These are phyloP conservation scores for Trigoniulus corallinus DNA, from an alignment of 1,140 invertebrate species.

Conservation along the genomic window DNA sequence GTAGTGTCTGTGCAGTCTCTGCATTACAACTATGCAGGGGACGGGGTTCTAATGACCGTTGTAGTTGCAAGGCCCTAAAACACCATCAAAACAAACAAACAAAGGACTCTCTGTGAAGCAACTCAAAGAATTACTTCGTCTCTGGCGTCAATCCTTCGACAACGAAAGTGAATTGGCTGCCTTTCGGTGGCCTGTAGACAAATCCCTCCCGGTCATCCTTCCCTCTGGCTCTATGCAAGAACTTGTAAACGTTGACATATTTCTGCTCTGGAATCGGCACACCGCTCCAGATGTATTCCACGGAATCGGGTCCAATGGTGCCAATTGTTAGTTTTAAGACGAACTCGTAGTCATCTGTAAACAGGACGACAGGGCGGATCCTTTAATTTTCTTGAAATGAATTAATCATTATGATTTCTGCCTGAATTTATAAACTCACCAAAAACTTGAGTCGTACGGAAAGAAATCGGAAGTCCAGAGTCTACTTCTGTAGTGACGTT, in stretches of 20 bases:
- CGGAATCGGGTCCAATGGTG: constrained; percentile 50
- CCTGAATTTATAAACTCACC: constrained; percentile 23
- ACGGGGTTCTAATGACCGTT: no score
- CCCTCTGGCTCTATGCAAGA: constrained; percentile 46
- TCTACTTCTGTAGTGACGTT: constrained; percentile 52
- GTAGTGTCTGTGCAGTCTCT: no score
- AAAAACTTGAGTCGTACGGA: constrained; percentile 35
- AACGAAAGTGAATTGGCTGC: constrained; percentile 40
- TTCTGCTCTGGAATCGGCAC: constrained; percentile 73
- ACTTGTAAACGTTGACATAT: constrained; percentile 75
- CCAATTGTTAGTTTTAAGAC: constrained; percentile 54
- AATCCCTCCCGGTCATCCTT: constrained; percentile 41
- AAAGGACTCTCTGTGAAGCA: no score
- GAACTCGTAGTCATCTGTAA: constrained; percentile 58
- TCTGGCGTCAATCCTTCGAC: constrained; percentile 56
- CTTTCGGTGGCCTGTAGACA: constrained; percentile 66
- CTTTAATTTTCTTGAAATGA: no score
- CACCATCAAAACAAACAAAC: no score
- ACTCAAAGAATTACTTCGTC: constrained; percentile 44
- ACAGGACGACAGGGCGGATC: no score
- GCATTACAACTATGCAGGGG: no score
- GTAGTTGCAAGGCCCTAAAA: no score
- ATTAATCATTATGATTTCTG: no score
- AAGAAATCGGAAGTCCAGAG: constrained; percentile 44
- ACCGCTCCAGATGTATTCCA: constrained; percentile 60